These are phyloP conservation scores for Peromyscus nudipes DNA, from an alignment of 2,797 vertebrate genomes.

Conservation along the genomic window DNA sequence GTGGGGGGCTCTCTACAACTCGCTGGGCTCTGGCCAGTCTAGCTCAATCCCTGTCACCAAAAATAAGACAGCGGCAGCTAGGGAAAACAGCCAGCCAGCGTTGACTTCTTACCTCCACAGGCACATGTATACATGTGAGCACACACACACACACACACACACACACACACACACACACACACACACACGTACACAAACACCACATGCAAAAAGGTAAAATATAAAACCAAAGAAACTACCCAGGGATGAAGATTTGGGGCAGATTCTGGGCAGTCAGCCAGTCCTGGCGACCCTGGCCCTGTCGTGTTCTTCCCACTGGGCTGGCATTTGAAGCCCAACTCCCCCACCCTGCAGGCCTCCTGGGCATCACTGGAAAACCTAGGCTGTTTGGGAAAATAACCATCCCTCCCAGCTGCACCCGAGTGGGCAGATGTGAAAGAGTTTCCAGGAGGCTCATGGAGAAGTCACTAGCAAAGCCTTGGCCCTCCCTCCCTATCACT, in stretches of 20 bases:
- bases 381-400: not conserved
- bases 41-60: not conserved
- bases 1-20: not conserved
- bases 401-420: not conserved
- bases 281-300: not conserved
- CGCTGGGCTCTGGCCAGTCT: not conserved
- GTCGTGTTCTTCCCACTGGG: not conserved
- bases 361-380: slow-evolving; percentile 66
- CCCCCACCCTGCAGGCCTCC: not conserved
- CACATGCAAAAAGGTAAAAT: not conserved
- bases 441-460: not conserved
- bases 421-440: not conserved
- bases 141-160: no score
- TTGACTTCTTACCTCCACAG: not conserved
- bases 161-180: no score
- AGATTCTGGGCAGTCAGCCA: not conserved
- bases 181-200: not conserved
- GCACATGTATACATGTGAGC: not conserved
- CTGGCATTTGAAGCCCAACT: not conserved
- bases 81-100: not conserved
- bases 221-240: not conserved
- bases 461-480: not conserved
- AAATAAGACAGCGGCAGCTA: not conserved
- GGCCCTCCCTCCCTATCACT: not conserved
- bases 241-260: not conserved